Evolutionary conservation across 2,113 vertebrate species (phyloP), one percentile per base, ranked within the genome.

Genomic region (Carassius carassius): DNA sequence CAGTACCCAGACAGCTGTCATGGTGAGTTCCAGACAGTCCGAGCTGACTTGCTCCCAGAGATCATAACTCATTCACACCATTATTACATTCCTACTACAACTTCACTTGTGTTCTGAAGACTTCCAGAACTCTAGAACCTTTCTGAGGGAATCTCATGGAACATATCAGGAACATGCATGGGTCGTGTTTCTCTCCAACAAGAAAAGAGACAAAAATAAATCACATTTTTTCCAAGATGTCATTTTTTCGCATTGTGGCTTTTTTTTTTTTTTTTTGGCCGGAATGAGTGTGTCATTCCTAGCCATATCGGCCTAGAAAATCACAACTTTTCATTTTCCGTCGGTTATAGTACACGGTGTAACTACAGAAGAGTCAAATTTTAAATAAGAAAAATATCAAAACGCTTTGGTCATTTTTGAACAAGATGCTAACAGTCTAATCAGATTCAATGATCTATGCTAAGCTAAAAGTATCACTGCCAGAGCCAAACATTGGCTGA

Each of bases 1-100:
- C 90, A 88, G 70, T 91, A 94, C 25, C 90, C 91, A 0, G 94
- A 94, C 51, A 92, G 89, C 90, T 98, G 97, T 86, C 96, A 96
- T 88, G 97, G 97, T 97, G 91, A 93, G 94, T 70, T 19, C 29
- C 29, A 75, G 56, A 60, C 75, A 23, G 37, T 65, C 79, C 60
- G 10, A 69, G 17, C 44, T 14, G 79, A 81, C 79, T 32, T n/a
- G 63, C 49, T 72, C 17, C 67, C 44, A 37, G 29, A 82, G 62
- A 69, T 69, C 79, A 81, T 81, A 81, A 69, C 79, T 69, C 63
- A 67, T 81, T 41, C 79, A 81, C 44, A 81, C 23, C 41, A 32
- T 81, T 69, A 69, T n/a, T 54, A 79, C n/a, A 47, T 41, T 10
- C 13, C 78, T 65, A 25, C 54, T 44, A 19, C 58, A 19, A 13